These are phyloP conservation scores for Denticeps clupeoides DNA, from an alignment of 2,797 vertebrate species.

Conservation along the genomic window DNA sequence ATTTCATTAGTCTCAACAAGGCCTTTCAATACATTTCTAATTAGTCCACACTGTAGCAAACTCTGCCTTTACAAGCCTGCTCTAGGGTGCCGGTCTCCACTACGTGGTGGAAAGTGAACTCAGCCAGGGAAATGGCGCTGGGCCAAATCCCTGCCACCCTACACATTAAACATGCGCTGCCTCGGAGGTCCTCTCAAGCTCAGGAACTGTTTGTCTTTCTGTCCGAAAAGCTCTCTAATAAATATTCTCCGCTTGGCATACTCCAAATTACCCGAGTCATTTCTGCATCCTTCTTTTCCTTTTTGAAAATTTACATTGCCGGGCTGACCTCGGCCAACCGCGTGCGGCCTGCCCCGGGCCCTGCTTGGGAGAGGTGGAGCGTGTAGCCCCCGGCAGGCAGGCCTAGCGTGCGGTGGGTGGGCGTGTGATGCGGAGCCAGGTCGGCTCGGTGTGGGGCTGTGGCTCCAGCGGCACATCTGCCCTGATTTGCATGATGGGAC, in stretches of 20 bases:
- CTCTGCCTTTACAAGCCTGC: constrained; percentile 1
- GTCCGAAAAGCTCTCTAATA: constrained; percentile 1
- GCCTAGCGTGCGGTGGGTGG: too few relatives aligned
- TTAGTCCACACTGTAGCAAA: constrained; percentile 10
- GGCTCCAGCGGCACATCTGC: constrained; percentile 10
- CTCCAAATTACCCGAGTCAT: not conserved
- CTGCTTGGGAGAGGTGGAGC: too few relatives aligned
- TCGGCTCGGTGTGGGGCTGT: constrained; percentile 18
- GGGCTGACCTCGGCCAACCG: too few relatives aligned
- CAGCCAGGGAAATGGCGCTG: constrained; percentile 2
- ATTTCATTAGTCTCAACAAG: constrained; percentile 9
- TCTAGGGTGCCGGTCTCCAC: not conserved
- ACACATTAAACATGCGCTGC: constrained; percentile 1
- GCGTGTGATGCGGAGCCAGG: constrained; percentile 17
- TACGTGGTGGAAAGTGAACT: too few relatives aligned
- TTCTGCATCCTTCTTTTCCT: constrained; percentile 9
- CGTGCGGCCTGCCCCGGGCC: too few relatives aligned
- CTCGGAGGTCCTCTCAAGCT: not conserved
- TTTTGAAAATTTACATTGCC: too few relatives aligned
- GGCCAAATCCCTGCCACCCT: constrained; percentile 12
- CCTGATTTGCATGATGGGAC: constrained; percentile 27
- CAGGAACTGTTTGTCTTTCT: constrained; percentile 1
- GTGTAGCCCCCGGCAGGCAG: too few relatives aligned
- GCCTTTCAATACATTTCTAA: constrained; percentile 16
- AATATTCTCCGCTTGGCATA: not conserved